Conservation (phyloP, 2,888 invertebrate genomes). For the Epiperipatus broadwayi region DNA sequence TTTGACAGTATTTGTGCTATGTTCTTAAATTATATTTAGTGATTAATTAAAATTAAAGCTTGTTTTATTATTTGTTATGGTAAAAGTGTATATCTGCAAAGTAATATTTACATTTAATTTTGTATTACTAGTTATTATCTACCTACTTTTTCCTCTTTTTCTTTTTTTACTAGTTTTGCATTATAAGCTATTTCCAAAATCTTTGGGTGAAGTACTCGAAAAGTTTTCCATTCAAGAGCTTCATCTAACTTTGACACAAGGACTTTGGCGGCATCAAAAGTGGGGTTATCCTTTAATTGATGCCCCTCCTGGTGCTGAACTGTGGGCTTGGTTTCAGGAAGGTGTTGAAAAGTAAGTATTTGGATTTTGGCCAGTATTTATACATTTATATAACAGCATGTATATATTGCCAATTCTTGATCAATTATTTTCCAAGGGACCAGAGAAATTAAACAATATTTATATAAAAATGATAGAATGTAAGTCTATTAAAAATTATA, state of each 20-base stretch:
- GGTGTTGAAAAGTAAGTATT: slow-evolving; percentile 36
- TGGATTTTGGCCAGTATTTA: too few species aligned
- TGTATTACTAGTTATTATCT: background rate
- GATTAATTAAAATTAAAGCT: background rate
- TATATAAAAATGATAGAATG: too few species aligned
- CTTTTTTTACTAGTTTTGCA: slow-evolving; percentile 45
- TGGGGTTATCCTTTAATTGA: slow-evolving; percentile 86
- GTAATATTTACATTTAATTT: too few species aligned
- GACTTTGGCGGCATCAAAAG: slow-evolving; percentile 72
- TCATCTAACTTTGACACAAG: slow-evolving; percentile 75
- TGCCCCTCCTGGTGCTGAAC: slow-evolving; percentile 79
- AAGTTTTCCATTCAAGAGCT: slow-evolving; percentile 69
- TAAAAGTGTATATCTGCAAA: too few species aligned
- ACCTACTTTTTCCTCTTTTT: background rate
- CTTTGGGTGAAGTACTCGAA: slow-evolving; percentile 65
- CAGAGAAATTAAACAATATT: too few species aligned
- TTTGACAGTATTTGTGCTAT: too few species aligned
- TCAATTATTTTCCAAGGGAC: too few species aligned
- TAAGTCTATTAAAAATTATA: too few species aligned
- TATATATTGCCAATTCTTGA: too few species aligned
- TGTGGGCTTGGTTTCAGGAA: slow-evolving; percentile 74
- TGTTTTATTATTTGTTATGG: background rate
- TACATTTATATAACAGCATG: background rate
- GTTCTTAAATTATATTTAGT: too few species aligned
- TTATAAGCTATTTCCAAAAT: slow-evolving; percentile 66